phyloP scores from a whole-genome alignment of 2,797 vertebrate species.

The Enteromius mattozi region DNA sequence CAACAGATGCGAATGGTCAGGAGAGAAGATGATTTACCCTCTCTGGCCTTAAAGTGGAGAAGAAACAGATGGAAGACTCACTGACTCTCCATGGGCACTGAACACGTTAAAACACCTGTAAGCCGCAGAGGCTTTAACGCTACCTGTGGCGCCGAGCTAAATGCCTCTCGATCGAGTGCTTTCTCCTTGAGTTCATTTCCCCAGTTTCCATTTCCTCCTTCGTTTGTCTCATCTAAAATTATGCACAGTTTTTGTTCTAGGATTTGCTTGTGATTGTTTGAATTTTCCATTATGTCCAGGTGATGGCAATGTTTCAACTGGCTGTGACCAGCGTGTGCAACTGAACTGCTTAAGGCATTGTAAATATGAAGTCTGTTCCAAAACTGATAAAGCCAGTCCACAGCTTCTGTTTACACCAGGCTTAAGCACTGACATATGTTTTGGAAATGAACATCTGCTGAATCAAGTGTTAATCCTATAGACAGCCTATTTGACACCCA shows the following conservation, averaged over 20 bases:
- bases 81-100: conserved; percentile 51
- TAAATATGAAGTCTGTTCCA: conserved; percentile 73
- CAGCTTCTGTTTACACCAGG: conserved; percentile 76
- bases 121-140: conserved; percentile 46
- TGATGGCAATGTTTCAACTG: conserved; percentile 55
- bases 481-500: conserved; percentile 75
- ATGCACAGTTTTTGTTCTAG: neutral
- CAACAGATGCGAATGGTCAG: conserved; percentile 44
- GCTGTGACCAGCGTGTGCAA: conserved; percentile 65
- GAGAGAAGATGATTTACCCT: conserved; percentile 46
- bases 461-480: conserved; percentile 78
- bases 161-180: conserved; percentile 21
- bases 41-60: conserved; percentile 59
- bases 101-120: conserved; percentile 36
- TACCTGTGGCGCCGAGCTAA: conserved; percentile 54
- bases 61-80: conserved; percentile 62
- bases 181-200: conserved; percentile 19
- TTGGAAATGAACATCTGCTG: conserved; percentile 78
- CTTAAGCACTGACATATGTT: conserved; percentile 81
- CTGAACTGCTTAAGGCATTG: conserved; percentile 67
- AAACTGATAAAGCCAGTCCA: conserved; percentile 78
- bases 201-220: neutral
- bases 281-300: conserved; percentile 50
- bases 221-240: neutral
- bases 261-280: conserved; percentile 27